Evolutionary conservation across 2,797 vertebrate species (phyloP).

Genomic region (Oreonectes daqikongensis): DNA sequence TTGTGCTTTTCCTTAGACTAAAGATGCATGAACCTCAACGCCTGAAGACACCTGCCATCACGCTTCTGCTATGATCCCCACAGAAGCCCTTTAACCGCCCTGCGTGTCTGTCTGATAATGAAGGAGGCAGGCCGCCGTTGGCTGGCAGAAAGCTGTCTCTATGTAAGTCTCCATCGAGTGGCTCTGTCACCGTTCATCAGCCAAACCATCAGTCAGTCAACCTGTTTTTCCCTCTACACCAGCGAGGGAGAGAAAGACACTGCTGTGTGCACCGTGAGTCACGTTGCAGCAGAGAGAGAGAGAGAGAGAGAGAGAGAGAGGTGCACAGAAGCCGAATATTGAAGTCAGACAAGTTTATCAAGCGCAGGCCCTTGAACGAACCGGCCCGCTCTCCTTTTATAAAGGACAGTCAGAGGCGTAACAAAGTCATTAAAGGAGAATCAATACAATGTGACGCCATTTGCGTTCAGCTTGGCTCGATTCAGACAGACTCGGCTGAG

Average conservation of each 20-base stretch:
- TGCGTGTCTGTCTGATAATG: constrained; percentile 17
- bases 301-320: constrained; percentile 13
- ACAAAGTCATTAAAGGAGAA: constrained; percentile 57
- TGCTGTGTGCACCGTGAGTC: constrained; percentile 51
- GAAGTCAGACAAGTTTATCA: constrained; percentile 60
- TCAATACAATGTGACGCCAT: constrained; percentile 54
- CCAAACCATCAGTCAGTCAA: constrained; percentile 55
- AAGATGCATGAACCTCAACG: background rate
- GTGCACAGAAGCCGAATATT: constrained; percentile 40
- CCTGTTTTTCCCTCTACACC: constrained; percentile 52
- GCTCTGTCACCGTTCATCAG: constrained; percentile 54
- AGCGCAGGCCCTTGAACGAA: constrained; percentile 55
- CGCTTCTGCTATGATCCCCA: background rate
- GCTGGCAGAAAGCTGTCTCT: constrained; percentile 33
- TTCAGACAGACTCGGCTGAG: constrained; percentile 35
- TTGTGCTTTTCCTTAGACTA: background rate
- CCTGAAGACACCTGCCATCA: constrained; percentile 21
- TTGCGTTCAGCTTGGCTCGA: constrained; percentile 40
- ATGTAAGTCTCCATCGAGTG: constrained; percentile 44
- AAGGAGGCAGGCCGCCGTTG: constrained; percentile 28
- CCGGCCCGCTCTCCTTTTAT: constrained; percentile 47
- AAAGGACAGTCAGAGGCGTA: constrained; percentile 52
- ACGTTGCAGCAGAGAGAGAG: constrained; percentile 47
- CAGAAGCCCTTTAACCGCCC: constrained; percentile 26
- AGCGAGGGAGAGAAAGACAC: constrained; percentile 38